These are phyloP conservation scores for Stenolophus ochropezus DNA, from an alignment of 2,888 invertebrate genomes.

Conservation along the genomic window DNA sequence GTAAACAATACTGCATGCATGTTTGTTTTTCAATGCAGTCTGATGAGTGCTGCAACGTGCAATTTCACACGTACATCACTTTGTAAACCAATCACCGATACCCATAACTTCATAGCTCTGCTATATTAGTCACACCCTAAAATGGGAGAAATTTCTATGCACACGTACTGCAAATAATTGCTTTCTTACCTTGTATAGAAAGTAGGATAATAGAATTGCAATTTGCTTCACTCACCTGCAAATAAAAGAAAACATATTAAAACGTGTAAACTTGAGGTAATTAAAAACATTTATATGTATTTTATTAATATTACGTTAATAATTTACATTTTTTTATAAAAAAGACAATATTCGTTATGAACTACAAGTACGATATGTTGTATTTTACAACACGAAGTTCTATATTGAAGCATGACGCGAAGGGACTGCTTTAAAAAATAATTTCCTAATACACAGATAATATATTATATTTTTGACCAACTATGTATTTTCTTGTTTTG, in stretches of 20 bases:
- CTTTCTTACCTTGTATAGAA: neutral
- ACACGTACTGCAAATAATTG: neutral
- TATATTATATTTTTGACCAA: too few species aligned
- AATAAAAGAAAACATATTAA: neutral
- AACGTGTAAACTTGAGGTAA: too few species aligned
- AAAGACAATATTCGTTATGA: too few species aligned
- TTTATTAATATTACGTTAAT: too few species aligned
- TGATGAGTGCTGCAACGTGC: neutral
- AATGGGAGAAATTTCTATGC: neutral
- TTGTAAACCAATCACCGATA: neutral
- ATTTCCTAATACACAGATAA: too few species aligned
- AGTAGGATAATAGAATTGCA: neutral
- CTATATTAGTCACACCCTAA: neutral
- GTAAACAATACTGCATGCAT: neutral
- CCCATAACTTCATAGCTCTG: neutral
- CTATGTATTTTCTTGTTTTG: too few species aligned
- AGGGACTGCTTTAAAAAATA: too few species aligned
- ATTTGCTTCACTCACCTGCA: slow-evolving; percentile 14
- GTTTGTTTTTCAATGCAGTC: slow-evolving; percentile 17
- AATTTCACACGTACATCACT: slow-evolving; percentile 23
- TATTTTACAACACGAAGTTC: too few species aligned
- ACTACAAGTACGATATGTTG: too few species aligned
- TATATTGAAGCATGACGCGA: too few species aligned
- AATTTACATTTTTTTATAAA: too few species aligned
- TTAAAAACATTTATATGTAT: too few species aligned